Evolutionary conservation across 1,140 invertebrate genomes (phyloP), one percentile per base, ranked within the genome.

Genomic region (Drosophila fuyamai): DNA sequence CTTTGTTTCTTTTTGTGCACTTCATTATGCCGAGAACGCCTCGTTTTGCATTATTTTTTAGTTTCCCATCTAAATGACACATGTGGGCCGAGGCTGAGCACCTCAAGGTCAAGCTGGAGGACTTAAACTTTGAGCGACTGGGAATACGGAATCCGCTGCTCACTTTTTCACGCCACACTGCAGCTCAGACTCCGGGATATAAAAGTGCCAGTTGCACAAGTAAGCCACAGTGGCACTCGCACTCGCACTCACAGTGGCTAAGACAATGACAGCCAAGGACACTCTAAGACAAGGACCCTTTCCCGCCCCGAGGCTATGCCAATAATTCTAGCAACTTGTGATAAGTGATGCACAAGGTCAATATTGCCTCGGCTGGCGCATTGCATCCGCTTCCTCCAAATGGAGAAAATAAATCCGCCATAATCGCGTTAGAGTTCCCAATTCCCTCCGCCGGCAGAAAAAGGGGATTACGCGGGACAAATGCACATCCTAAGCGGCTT

Each of bases 11-110:
- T 43, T 29, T 32, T 67, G 46, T 14, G 50, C 10, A 35, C 47
- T 72, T 66, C 58, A 74, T 70, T 68, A 62, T 65, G 71, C 53
- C 71, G 59, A 67, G 65, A 72, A 79, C 57, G 65, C 55, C 62
- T 55, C 41, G 54, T 13, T 41, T 14, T 38, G 29, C 9, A 29
- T 35, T 50, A 40, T 54, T 63, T 83, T 63, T 83, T 79, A 75
- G 80, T 83, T 71, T 44, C 23, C 29, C 67, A 38, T 35, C 62
- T 4, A 14, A 48, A 13, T 18, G 68, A 72, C 56, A 53, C 73
- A 77, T 60, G 73, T 61, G 63, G 73, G 50, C 53, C 63, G 55
- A 68, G 74, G 50, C 46, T 43, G 55, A 9, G 72, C 38, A 36
- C 43, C 14, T 41, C 55, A 77, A 77, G 74, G 73, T 68, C 73